Conservation (phyloP, 2,888 invertebrate species). For the Orthosia gothica region DNA sequence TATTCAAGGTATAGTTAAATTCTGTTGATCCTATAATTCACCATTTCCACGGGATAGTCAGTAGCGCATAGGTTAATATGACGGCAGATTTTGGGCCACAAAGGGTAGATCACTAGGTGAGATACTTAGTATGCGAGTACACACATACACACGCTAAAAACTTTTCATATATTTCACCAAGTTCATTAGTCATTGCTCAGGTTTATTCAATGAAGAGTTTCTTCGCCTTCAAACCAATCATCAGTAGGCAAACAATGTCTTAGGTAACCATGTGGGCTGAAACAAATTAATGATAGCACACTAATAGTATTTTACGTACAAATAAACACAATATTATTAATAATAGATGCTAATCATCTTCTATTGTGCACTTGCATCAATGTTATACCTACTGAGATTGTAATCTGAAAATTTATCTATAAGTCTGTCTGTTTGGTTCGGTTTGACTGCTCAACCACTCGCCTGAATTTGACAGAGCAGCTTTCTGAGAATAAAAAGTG, state of each 20-base stretch:
- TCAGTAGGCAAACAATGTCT: conserved; percentile 29
- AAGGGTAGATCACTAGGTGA: background rate
- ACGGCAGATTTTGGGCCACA: background rate
- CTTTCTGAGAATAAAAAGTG: too few species aligned
- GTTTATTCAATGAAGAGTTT: background rate
- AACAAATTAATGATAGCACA: conserved; percentile 49
- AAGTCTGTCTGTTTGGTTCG: background rate
- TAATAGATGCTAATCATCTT: conserved; percentile 49
- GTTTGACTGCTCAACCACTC: background rate
- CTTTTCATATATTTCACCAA: background rate
- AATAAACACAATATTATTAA: conserved; percentile 38
- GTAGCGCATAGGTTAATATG: too few species aligned
- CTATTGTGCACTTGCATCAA: conserved; percentile 47
- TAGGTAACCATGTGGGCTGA: conserved; percentile 40
- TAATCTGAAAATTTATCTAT: background rate
- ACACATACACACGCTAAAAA: too few species aligned
- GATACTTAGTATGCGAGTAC: background rate
- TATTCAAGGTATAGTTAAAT: too few species aligned
- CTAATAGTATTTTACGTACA: conserved; percentile 43
- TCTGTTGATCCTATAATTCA: too few species aligned
- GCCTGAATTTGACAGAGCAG: too few species aligned
- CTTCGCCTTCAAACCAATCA: conserved; percentile 34
- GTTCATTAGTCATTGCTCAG: conserved; percentile 14
- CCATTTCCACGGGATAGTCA: too few species aligned
- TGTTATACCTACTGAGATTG: conserved; percentile 6